Conservation (phyloP, 2,888 invertebrate species). For the Sphaerophoria rueppellii region DNA sequence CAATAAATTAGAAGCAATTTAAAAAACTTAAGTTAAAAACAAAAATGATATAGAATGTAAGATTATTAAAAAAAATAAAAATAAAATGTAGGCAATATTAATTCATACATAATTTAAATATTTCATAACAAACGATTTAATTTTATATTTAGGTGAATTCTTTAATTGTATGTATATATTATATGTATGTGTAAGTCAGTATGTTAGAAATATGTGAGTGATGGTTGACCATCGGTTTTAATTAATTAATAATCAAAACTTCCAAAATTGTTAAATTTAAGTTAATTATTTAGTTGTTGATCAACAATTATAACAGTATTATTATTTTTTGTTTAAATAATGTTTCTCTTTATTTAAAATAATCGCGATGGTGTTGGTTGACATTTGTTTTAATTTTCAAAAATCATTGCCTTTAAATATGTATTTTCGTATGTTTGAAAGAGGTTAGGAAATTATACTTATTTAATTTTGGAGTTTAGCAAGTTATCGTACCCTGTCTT, state of each 20-base stretch:
- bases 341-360: slow-evolving; percentile 8
- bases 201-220: slow-evolving; percentile 38
- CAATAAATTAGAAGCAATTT: slow-evolving; percentile 70
- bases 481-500: too few species aligned
- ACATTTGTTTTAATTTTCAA: slow-evolving; percentile 15
- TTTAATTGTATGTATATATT: slow-evolving; percentile 71
- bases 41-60: slow-evolving; percentile 47
- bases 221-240: slow-evolving; percentile 24
- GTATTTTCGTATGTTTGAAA: too few species aligned
- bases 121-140: slow-evolving; percentile 25
- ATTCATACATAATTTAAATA: slow-evolving; percentile 6
- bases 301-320: slow-evolving; percentile 26
- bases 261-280: slow-evolving; percentile 36
- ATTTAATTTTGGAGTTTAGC: too few species aligned
- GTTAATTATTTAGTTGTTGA: slow-evolving; percentile 30
- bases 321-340: neutral
- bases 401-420: slow-evolving; percentile 69
- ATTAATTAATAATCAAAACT: slow-evolving; percentile 31
- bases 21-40: slow-evolving; percentile 48
- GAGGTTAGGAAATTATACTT: neutral
- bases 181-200: slow-evolving; percentile 49
- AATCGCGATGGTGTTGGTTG: slow-evolving; percentile 56
- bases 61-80: slow-evolving; percentile 7
- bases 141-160: slow-evolving; percentile 58
- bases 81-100: slow-evolving; percentile 28